Base-by-base conservation (phyloP, 1,140 invertebrate species). In the Ditylenchus dipsaci region DNA sequence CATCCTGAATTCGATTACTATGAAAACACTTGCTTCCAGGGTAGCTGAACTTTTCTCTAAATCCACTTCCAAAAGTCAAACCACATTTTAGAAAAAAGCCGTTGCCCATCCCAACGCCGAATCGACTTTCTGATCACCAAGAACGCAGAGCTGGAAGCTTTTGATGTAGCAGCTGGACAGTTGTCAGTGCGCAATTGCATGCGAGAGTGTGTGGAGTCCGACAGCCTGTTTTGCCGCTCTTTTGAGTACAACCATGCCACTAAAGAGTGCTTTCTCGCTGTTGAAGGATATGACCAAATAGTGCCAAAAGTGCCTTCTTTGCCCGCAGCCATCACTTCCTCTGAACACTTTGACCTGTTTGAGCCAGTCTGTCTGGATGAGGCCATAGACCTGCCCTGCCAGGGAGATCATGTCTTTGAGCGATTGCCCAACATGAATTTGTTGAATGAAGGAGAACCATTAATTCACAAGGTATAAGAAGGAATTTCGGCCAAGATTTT, bases 341-440 rank as follows among this genome's bases (percentile, higher is more conserved):
- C 71, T 9, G 64, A 62, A n/a, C 56, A 58, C 1, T 33, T 65
- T 17, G 74, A 77, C 64, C 58, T 77, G 29, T 77, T 72, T 57
- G 75, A 77, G 64, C 75, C 75, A 26, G 49, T 79, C 21, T 77
- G 75, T 49, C 29, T 75, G 30, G 62, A 71, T 47, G 65, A 66
- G 33, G 26, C 68, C 9, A 29, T 59, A 30, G 64, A 66, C 42
- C 19, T 77, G 23, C 65, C 67, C 21, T 77, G 75, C 65, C 29
- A 30, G 5, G 76, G 77, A 38, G 72, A 78, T 45, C 53, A 65
- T 49, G 76, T 72, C 21, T 77, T 79, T 49, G 75, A 77, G 43
- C 57, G 65, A 61, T 47, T 73, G 27, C 47, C 53, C n/a, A 49
- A 65, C 27, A 29, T 26, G 9, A 77, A 77, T 75, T 45, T 75